Conservation (phyloP, 2,113 vertebrate species). For the Nothobranchius kuhntae region DNA sequence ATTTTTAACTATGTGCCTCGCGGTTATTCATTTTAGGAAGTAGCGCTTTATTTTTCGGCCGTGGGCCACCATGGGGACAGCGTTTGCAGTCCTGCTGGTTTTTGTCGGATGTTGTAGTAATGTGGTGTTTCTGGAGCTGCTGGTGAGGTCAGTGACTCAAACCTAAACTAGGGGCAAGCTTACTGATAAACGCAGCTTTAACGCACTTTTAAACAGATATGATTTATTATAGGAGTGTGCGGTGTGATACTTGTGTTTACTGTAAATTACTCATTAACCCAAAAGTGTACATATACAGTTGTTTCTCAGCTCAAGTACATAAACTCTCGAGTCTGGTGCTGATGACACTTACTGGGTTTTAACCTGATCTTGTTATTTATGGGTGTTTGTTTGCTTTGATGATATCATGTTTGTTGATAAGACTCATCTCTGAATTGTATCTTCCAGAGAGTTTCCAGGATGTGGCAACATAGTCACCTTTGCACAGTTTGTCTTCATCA, state of each 20-base stretch:
- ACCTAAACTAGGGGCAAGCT: slow-evolving; percentile 13
- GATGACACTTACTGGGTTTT: no score
- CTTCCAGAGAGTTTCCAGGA: slow-evolving; percentile 89
- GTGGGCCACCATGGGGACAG: slow-evolving; percentile 60
- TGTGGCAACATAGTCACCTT: slow-evolving; percentile 97
- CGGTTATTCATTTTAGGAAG: background rate
- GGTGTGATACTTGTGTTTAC: no score
- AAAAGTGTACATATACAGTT: no score
- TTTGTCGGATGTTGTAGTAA: slow-evolving; percentile 80
- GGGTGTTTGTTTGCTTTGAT: background rate
- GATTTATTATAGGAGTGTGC: no score
- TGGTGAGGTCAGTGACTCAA: slow-evolving; percentile 73
- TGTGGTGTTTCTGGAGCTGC: slow-evolving; percentile 80
- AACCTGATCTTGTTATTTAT: background rate
- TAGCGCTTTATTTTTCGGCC: background rate
- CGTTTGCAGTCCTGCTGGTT: slow-evolving; percentile 68
- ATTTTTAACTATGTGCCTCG: slow-evolving; percentile 33
- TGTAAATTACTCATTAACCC: no score
- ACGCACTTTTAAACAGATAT: no score
- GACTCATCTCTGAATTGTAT: background rate
- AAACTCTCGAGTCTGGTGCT: no score
- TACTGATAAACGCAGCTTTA: background rate
- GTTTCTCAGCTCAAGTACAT: no score
- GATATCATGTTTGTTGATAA: background rate
- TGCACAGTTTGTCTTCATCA: slow-evolving; percentile 93